Percentiles rank a stretch among this genome's conserved stretches.
These are phyloP conservation scores for Brachionus paranguensis DNA, from an alignment of 1,140 invertebrate species.

Conservation along the genomic window DNA sequence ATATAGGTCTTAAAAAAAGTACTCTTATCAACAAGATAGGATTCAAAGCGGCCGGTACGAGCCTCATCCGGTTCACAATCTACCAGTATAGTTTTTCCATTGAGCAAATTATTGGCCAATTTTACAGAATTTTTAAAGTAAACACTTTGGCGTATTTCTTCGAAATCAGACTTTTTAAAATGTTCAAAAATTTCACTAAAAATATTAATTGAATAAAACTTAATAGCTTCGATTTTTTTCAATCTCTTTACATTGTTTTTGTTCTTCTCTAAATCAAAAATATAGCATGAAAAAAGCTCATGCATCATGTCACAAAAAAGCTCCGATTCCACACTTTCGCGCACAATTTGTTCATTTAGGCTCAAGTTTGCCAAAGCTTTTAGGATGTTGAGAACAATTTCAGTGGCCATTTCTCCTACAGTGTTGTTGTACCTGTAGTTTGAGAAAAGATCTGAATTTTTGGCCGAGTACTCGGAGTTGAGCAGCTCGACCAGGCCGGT, in stretches of 20 bases:
- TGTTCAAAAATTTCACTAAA: background rate
- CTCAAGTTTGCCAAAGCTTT: background rate
- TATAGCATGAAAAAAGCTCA: background rate
- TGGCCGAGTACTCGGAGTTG: background rate
- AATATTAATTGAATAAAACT: constrained; percentile 10
- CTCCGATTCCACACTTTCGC: background rate
- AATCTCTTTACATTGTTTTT: constrained; percentile 27
- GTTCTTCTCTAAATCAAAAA: background rate
- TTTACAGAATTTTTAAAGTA: background rate
- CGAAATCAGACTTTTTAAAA: background rate
- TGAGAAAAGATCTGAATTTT: background rate
- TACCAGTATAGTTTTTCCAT: background rate
- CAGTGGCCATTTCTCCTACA: background rate
- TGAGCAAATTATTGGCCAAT: background rate
- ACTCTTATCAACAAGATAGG: background rate
- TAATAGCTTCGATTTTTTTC: constrained; percentile 5
- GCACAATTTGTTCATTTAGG: background rate
- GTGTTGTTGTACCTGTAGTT: constrained; percentile 18
- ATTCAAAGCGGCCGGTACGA: background rate
- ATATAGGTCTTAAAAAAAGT: background rate
- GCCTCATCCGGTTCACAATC: background rate
- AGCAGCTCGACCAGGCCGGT: background rate
- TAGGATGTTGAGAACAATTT: background rate
- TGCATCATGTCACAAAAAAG: background rate
- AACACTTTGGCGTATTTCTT: background rate